phyloP scores from a whole-genome alignment of 2,888 invertebrate species.

The Leucozona laternaria region DNA sequence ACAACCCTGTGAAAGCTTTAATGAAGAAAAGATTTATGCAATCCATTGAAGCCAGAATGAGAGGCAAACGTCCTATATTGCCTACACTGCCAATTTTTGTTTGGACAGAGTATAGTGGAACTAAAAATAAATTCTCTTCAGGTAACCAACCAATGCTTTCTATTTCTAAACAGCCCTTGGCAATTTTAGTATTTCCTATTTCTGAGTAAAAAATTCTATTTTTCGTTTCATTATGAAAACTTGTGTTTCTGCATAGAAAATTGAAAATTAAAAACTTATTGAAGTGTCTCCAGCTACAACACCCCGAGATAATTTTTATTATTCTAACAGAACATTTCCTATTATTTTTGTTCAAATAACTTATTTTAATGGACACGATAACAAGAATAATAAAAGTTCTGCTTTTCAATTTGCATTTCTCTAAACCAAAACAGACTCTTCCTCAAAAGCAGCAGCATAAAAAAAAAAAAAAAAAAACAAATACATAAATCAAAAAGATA shows the following conservation, averaged over 20 bases:
- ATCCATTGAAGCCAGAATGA: no score
- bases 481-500: slow-evolving; percentile 34
- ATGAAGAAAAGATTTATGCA: no score
- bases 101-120: no score
- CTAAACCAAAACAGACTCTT: not conserved
- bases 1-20: no score
- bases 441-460: not conserved
- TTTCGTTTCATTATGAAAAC: slow-evolving; percentile 2
- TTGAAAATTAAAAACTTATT: slow-evolving; percentile 15
- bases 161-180: not conserved
- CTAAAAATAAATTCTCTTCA: no score
- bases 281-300: not conserved
- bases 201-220: not conserved
- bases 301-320: not conserved
- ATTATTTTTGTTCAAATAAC: slow-evolving; percentile 17
- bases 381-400: slow-evolving; percentile 28
- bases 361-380: slow-evolving; percentile 18
- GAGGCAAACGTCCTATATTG: no score
- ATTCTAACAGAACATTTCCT: not conserved
- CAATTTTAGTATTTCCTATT: not conserved
- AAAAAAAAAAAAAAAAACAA: not conserved
- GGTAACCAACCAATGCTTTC: no score
- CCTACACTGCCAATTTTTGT: no score
- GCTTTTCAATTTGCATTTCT: slow-evolving; percentile 23
- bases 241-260: slow-evolving; percentile 15